Evolutionary conservation across 2,797 vertebrate genomes (phyloP).

Genomic region (Paratrypauchen microcephalus): DNA sequence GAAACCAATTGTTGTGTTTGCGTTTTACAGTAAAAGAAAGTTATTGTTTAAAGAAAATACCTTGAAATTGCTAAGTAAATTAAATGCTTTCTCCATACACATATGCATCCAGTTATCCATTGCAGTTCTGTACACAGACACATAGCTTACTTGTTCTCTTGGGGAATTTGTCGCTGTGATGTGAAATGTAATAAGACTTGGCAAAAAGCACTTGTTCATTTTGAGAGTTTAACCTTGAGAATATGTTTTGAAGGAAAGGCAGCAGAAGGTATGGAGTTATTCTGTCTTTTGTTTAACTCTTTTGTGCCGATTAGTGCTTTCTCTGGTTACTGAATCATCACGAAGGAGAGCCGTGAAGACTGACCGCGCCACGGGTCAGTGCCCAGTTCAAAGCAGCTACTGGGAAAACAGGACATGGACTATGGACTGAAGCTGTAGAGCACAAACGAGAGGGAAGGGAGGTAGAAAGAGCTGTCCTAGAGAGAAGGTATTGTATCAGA

Average conservation of each 20-base stretch:
- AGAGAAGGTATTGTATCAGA: background rate
- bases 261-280: background rate
- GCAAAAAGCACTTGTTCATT: background rate
- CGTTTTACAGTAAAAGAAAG: too few relatives aligned
- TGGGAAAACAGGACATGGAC: background rate
- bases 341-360: conserved; percentile 10
- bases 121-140: background rate
- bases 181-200: conserved; percentile 31
- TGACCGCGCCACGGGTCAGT: conserved; percentile 25
- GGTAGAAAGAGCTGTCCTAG: background rate
- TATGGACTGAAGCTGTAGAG: background rate
- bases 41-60: too few relatives aligned
- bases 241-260: background rate
- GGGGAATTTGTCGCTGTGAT: conserved; percentile 39
- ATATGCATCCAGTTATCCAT: background rate
- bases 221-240: conserved; percentile 9
- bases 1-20: too few relatives aligned
- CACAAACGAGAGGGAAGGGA: background rate
- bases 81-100: background rate
- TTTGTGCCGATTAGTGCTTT: conserved; percentile 25
- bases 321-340: conserved; percentile 17
- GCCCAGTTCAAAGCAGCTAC: background rate
- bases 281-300: conserved; percentile 6
- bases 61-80: background rate
- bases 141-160: background rate